A percentile compares a stretch with the other conserved stretches of the same genome.
Conservation (phyloP, 2,113 vertebrate genomes). For the Cottus gobio region DNA sequence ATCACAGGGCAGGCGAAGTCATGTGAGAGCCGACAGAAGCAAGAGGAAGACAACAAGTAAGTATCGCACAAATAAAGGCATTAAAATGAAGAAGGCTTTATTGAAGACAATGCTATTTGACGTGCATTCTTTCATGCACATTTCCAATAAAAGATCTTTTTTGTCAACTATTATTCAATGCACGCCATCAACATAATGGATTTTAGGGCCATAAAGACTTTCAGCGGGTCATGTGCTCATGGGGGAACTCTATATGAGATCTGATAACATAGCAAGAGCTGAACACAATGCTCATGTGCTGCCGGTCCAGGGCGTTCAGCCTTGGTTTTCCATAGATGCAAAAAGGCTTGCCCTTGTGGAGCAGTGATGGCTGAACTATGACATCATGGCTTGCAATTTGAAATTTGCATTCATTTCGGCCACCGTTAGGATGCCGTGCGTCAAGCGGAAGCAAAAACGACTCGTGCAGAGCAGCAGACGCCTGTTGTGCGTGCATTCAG, state of each 20-base stretch:
- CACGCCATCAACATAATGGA: conserved; percentile 14
- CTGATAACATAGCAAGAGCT: conserved; percentile 16
- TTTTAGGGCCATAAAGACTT: conserved; percentile 3
- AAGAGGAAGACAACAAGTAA: conserved; percentile 16
- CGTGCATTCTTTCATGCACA: background rate
- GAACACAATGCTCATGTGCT: conserved; percentile 6
- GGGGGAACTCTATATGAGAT: conserved; percentile 8
- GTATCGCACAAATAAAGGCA: background rate
- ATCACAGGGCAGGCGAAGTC: conserved; percentile 2
- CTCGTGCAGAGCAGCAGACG: background rate
- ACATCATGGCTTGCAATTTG: background rate
- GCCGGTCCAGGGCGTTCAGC: background rate
- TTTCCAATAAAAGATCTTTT: conserved; percentile 1
- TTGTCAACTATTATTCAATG: conserved; percentile 3
- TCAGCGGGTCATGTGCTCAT: conserved; percentile 9
- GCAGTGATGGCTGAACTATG: background rate
- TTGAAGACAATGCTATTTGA: background rate
- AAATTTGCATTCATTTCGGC: background rate
- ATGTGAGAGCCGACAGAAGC: conserved; percentile 6
- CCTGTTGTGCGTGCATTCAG: background rate
- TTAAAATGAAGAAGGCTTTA: background rate
- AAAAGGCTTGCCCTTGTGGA: background rate
- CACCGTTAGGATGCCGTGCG: background rate
- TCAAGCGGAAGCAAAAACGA: background rate
- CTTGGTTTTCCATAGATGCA: background rate